Conservation (phyloP, 2,797 vertebrate species). For the Dendrocincla tyrannina region DNA sequence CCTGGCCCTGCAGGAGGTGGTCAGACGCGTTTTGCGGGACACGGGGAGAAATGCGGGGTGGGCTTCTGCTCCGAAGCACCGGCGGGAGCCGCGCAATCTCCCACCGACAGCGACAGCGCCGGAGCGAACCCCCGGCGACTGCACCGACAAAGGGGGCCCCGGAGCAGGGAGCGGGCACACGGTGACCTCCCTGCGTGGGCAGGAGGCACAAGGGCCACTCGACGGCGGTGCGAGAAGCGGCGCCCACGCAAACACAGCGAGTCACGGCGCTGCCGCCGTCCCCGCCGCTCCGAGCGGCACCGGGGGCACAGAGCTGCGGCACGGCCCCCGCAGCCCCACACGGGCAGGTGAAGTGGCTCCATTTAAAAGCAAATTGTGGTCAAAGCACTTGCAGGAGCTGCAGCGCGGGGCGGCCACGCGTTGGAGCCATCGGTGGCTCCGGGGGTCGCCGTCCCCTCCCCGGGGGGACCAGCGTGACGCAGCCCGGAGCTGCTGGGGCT, state of each 20-base stretch:
- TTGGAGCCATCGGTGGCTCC: background rate
- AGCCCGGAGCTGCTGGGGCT: background rate
- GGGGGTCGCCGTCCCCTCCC: background rate
- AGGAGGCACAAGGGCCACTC: conserved; percentile 1
- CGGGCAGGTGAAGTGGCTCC: background rate
- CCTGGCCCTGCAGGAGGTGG: background rate
- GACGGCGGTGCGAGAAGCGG: background rate
- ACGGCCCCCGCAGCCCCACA: background rate
- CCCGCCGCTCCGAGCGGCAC: background rate
- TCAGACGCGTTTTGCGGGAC: background rate
- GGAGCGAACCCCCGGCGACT: background rate
- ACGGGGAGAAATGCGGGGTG: accelerated
- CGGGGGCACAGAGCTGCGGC: background rate
- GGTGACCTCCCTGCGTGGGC: background rate
- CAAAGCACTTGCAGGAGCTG: background rate
- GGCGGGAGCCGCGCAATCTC: accelerated
- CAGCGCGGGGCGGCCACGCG: background rate
- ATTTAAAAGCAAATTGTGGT: background rate
- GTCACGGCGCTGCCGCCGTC: background rate
- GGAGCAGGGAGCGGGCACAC: background rate
- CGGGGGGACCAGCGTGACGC: background rate
- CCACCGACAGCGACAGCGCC: accelerated
- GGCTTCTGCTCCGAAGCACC: background rate
- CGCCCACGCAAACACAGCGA: background rate
- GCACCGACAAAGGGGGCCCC: background rate